These are phyloP conservation scores for Boloria selene DNA, from an alignment of 2,888 invertebrate genomes.

Conservation along the genomic window DNA sequence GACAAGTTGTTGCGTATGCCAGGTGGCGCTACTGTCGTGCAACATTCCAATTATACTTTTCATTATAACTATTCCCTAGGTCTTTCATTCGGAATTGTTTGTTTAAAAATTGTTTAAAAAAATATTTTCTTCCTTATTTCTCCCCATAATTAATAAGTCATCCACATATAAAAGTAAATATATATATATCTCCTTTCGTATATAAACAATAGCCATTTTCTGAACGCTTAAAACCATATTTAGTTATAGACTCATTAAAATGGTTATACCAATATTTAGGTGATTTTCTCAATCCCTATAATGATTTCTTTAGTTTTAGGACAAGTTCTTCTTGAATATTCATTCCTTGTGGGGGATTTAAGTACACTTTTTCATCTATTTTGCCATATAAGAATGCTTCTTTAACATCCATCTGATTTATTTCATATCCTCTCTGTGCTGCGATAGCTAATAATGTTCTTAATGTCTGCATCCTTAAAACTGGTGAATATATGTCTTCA, in stretches of 20 bases:
- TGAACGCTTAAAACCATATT: constrained; percentile 3
- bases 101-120: constrained; percentile 25
- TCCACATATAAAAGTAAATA: constrained; percentile 39
- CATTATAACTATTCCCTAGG: constrained; percentile 26
- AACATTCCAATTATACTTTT: too few relatives aligned
- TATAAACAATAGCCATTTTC: constrained; percentile 17
- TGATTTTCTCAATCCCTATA: constrained; percentile 3
- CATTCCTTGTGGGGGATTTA: constrained; percentile 8
- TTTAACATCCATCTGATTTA: constrained; percentile 21
- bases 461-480: constrained; percentile 4
- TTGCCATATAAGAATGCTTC: constrained; percentile 18
- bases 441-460: constrained; percentile 21
- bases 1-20: too few relatives aligned
- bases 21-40: too few relatives aligned
- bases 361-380: constrained; percentile 19
- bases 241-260: background rate
- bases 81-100: constrained; percentile 36
- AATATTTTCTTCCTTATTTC: background rate
- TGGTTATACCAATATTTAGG: constrained; percentile 6
- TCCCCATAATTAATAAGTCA: constrained; percentile 33
- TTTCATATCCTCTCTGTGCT: constrained; percentile 20
- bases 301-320: constrained; percentile 2
- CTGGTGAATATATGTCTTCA: constrained; percentile 6
- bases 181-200: constrained; percentile 2
- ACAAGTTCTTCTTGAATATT: background rate